These are phyloP conservation scores for Proterorhinus semilunaris DNA, from an alignment of 2,113 vertebrate genomes.

Conservation along the genomic window DNA sequence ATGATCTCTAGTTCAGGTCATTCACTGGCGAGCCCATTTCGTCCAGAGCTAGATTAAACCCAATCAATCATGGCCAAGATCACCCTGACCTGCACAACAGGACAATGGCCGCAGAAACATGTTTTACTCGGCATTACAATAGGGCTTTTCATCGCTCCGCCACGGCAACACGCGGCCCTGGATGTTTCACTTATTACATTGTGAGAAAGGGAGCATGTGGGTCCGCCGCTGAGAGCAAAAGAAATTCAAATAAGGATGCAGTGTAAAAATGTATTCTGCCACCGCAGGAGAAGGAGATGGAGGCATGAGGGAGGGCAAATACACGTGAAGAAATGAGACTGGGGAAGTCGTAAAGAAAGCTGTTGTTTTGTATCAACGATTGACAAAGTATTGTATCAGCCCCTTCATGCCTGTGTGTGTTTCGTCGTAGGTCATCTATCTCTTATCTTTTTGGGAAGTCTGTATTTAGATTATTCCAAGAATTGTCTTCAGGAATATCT, in stretches of 20 bases:
- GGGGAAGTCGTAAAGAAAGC: background rate
- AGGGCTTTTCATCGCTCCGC: constrained; percentile 23
- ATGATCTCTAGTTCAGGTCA: too few species aligned
- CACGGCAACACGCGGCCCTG: constrained; percentile 27
- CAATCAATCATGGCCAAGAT: constrained; percentile 61
- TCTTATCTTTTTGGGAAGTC: too few species aligned
- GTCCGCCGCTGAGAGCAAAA: constrained; percentile 12
- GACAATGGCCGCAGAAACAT: constrained; percentile 28
- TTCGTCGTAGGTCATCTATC: too few species aligned
- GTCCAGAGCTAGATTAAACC: constrained; percentile 67
- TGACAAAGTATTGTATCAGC: too few species aligned
- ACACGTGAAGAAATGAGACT: background rate
- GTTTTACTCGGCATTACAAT: constrained; percentile 17
- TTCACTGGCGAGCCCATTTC: constrained; percentile 41
- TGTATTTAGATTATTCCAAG: too few species aligned
- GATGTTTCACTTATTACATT: constrained; percentile 19
- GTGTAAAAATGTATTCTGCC: constrained; percentile 4
- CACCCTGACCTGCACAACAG: constrained; percentile 40
- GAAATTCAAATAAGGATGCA: constrained; percentile 12
- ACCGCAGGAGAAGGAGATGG: constrained; percentile 1
- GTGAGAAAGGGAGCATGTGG: constrained; percentile 14
- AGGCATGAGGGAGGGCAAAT: background rate
- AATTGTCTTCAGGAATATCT: too few species aligned
- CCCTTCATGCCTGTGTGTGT: too few species aligned
- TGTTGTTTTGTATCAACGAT: background rate